These are phyloP conservation scores for Drosophila micromelanica DNA, from an alignment of 1,140 invertebrate species.

Conservation along the genomic window DNA sequence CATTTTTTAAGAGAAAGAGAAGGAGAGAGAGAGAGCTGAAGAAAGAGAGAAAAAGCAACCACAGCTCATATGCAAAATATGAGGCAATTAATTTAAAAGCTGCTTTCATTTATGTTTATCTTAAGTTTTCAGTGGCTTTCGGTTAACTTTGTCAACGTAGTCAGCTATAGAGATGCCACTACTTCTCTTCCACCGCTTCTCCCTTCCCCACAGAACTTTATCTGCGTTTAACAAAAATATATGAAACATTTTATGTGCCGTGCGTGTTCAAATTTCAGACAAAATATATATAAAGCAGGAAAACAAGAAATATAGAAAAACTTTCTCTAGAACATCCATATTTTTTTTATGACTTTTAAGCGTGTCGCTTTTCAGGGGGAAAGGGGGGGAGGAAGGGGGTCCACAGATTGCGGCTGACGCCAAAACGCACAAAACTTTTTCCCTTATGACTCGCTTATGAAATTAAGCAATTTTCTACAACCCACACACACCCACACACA, in stretches of 20 bases:
- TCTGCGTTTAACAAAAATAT: slow-evolving; percentile 13
- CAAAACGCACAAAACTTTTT: slow-evolving; percentile 63
- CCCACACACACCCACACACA: background rate
- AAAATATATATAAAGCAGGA: slow-evolving; percentile 5
- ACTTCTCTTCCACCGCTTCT: no score
- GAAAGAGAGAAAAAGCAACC: background rate
- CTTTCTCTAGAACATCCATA: slow-evolving; percentile 50
- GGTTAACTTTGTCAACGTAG: slow-evolving; percentile 31
- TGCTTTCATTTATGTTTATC: slow-evolving; percentile 57
- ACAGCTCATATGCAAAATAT: slow-evolving; percentile 14
- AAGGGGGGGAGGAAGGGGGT: slow-evolving; percentile 8
- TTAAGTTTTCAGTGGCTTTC: slow-evolving; percentile 46
- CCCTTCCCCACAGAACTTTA: slow-evolving; percentile 8
- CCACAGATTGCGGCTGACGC: slow-evolving; percentile 55
- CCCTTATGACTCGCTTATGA: slow-evolving; percentile 77
- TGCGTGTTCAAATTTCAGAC: slow-evolving; percentile 14
- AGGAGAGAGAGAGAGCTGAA: background rate
- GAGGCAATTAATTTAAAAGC: slow-evolving; percentile 70
- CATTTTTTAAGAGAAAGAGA: background rate
- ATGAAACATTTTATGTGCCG: slow-evolving; percentile 25
- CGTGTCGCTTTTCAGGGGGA: slow-evolving; percentile 46
- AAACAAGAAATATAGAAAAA: slow-evolving; percentile 39
- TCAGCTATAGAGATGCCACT: slow-evolving; percentile 23
- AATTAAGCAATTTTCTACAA: slow-evolving; percentile 70
- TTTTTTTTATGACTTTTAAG: slow-evolving; percentile 74